Evolutionary conservation across 2,797 vertebrate genomes (phyloP).

Genomic region (Kryptopterus vitreolus): DNA sequence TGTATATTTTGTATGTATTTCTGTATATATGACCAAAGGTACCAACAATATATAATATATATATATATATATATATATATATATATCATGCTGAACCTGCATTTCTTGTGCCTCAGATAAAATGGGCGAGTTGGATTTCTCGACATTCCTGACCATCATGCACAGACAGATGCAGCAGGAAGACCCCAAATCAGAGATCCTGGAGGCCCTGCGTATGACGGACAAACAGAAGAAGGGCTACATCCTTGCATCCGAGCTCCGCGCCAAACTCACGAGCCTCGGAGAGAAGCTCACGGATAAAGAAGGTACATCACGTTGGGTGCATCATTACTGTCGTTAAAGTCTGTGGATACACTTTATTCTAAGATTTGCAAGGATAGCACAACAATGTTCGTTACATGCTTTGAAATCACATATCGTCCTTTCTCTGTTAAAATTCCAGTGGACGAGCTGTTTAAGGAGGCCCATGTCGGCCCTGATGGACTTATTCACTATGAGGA

Average conservation of each 20-base stretch:
- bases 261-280: conserved; percentile 84
- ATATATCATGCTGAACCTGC: too few species aligned
- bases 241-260: conserved; percentile 81
- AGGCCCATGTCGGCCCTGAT: conserved; percentile 77
- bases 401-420: neutral
- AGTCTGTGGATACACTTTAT: neutral
- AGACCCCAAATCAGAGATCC: conserved; percentile 87
- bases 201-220: conserved; percentile 86
- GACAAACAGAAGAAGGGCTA: conserved; percentile 87
- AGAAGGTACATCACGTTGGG: conserved; percentile 78
- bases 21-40: too few species aligned
- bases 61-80: too few species aligned
- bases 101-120: conserved; percentile 68
- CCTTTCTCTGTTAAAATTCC: conserved; percentile 36
- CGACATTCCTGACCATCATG: conserved; percentile 91
- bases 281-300: conserved; percentile 89
- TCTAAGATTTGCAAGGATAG: neutral
- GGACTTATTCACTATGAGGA: conserved; percentile 85
- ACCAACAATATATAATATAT: too few species aligned
- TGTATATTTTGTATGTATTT: too few species aligned
- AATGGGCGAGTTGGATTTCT: conserved; percentile 87
- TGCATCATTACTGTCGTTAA: neutral
- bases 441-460: conserved; percentile 91
- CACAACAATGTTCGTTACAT: neutral
- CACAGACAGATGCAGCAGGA: conserved; percentile 91